Base-by-base conservation (phyloP, 53 echinoderm and acorn worm species). In the Pentamera pediparva region DNA sequence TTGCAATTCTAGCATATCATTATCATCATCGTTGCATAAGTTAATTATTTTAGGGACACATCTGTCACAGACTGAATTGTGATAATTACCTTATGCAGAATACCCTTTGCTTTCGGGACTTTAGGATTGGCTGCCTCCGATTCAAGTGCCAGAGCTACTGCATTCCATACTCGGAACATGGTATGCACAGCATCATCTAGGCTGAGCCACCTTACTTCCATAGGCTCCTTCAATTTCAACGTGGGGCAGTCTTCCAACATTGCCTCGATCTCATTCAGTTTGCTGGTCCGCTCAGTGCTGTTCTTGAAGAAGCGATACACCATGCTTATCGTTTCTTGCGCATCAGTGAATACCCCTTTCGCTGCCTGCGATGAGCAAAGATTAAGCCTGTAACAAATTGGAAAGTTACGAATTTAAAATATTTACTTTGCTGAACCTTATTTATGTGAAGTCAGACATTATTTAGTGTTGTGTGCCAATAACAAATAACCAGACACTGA, bases 301-400 rank as follows among this genome's bases (percentile, higher is more conserved):
- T 20, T 29, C 18, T 9, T 26, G 62, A 4, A 62, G 62, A 62
- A 62, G 29, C 33, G 18, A 18, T 62, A 62, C 17, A 32, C 62
- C 22, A 27, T 61, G 32, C 62, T 29, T 11, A 62, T 62, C 10
- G 18, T 62, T n/a, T 62, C 26, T 32, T 62, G 62, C n/a, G 18
- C 62, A 62, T 62, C 62, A 32, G 6, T 25, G 62, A 62, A 62
- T 7, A 62, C 33, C 10, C 18, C 34, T 35, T 62, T 62, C 8
- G 62, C 62, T 25, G 31, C 62, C 34, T 62, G 62, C n/a, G 62
- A 62, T 62, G 33, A 31, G 33, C 62, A 62, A n/a, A 62, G 0
- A 62, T 57, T 27, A 1, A 45, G n/a, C 47, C 47, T 45, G 12
- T n/a, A n/a, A n/a, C n/a, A n/a, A n/a, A n/a, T n/a, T n/a, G n/a